Percentiles rank a stretch among this genome's conserved stretches.
Evolutionary conservation across 2,888 invertebrate genomes (phyloP).

Genomic region (Flexamia atlantica): DNA sequence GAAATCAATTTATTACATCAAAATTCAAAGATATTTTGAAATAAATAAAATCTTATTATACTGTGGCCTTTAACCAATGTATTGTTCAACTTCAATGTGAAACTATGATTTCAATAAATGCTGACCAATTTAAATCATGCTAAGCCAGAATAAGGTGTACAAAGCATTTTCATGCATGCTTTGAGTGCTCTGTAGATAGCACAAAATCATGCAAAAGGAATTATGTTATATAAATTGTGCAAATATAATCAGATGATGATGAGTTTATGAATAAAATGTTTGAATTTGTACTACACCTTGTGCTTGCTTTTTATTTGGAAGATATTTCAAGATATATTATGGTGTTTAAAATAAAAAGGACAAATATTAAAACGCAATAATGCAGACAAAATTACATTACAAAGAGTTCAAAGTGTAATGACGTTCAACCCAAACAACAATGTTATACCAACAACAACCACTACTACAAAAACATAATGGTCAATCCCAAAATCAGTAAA

Average conservation of each 20-base stretch:
- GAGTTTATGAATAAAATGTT: not conserved
- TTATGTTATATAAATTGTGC: constrained; percentile 14
- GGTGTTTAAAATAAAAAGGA: too few species aligned
- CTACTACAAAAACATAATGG: not conserved
- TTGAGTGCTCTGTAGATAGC: constrained; percentile 16
- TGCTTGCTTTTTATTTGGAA: too few species aligned
- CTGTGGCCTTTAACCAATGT: too few species aligned
- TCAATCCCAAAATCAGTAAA: too few species aligned
- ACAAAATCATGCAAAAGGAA: constrained; percentile 7
- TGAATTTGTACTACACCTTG: too few species aligned
- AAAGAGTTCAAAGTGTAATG: not conserved
- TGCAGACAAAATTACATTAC: not conserved
- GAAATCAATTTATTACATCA: too few species aligned
- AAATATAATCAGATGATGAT: not conserved
- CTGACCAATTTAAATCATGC: not conserved
- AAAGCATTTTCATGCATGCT: constrained; percentile 21
- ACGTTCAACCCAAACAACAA: not conserved
- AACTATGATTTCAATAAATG: not conserved
- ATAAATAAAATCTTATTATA: too few species aligned
- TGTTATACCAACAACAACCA: not conserved
- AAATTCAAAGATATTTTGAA: too few species aligned
- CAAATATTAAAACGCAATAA: too few species aligned
- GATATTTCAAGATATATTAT: too few species aligned
- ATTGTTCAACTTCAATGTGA: too few species aligned
- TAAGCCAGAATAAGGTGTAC: not conserved